A percentile compares a stretch with the other conserved stretches of the same genome.
These are phyloP conservation scores for Philopotamus ludificatus DNA, from an alignment of 1,140 invertebrate species.

Conservation along the genomic window DNA sequence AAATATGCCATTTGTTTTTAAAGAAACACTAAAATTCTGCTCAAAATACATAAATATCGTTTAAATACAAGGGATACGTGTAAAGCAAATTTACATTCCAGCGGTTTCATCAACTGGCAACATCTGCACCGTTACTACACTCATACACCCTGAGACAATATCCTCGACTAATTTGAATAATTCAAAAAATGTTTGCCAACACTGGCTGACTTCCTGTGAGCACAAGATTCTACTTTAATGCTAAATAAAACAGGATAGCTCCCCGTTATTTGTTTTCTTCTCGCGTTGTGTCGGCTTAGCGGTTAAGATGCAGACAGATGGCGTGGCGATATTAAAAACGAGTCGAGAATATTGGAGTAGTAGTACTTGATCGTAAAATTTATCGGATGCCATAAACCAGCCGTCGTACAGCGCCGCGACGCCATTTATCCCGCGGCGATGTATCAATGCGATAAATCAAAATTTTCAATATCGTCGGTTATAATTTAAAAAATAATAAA, in stretches of 20 bases:
- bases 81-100: too few relatives aligned
- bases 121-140: too few relatives aligned
- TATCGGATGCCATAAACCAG: constrained; percentile 29
- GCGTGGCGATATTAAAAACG: constrained; percentile 37
- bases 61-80: too few relatives aligned
- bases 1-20: too few relatives aligned
- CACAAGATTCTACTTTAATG: constrained; percentile 31
- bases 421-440: constrained; percentile 7
- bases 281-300: constrained; percentile 29
- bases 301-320: constrained; percentile 38
- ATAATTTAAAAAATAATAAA: too few relatives aligned
- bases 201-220: too few relatives aligned
- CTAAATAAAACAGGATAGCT: constrained; percentile 38
- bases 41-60: too few relatives aligned
- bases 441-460: background rate
- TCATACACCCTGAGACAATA: too few relatives aligned
- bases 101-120: too few relatives aligned
- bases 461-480: background rate
- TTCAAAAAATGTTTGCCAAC: too few relatives aligned
- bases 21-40: too few relatives aligned
- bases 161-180: too few relatives aligned
- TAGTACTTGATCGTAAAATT: constrained; percentile 27
- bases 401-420: background rate
- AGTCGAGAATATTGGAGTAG: constrained; percentile 10
- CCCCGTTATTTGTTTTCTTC: constrained; percentile 34